Base-by-base conservation (phyloP, 1,140 invertebrate species). In the Episyrphus balteatus region DNA sequence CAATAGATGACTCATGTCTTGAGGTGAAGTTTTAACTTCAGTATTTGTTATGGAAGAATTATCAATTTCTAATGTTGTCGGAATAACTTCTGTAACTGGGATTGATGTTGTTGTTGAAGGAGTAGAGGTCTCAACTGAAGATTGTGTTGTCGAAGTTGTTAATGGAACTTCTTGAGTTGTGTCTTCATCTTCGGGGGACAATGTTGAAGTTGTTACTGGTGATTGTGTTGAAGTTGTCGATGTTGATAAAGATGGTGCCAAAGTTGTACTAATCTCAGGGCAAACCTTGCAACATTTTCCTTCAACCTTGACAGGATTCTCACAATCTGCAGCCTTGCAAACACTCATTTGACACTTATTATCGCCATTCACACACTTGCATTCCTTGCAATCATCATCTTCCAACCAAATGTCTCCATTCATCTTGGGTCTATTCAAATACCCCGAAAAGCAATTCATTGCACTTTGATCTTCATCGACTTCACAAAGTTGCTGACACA, bases 231-330 rank as follows among this genome's bases (percentile, higher is more conserved):
- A n/a, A 38, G n/a, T 17, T 38, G 36, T 38, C 17, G 36, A n/a
- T 38, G 18, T 7, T 21, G 18, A n/a, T 14, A 14, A n/a, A 1
- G 39, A 37, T 26, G 41, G 42, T 18, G 11, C n/a, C 39, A 19
- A 36, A 21, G 12, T 39, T 11, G 21, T 30, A 40, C n/a, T 39
- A 34, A 10, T 18, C 21, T 7, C 36, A 1, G 43, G 21, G 30
- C 61, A 63, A 14, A 45, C 15, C 3, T 51, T 52, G 47, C 61
- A 63, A 38, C 61, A 63, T 8, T 44, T 32, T 1, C 54, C 55
- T 1, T 41, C 30, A n/a, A 34, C 11, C 13, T 40, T 40, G 26
- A 55, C n/a, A 13, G 55, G 55, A 32, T 50, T 49, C 11, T 43
- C 42, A 33, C 59, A 61, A 0, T 45, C 40, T 12, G 10, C 15